Percentiles rank a stretch among this genome's conserved stretches.
Evolutionary conservation across 1,140 invertebrate genomes (phyloP).

Genomic region (Ceratosolen fusciceps): DNA sequence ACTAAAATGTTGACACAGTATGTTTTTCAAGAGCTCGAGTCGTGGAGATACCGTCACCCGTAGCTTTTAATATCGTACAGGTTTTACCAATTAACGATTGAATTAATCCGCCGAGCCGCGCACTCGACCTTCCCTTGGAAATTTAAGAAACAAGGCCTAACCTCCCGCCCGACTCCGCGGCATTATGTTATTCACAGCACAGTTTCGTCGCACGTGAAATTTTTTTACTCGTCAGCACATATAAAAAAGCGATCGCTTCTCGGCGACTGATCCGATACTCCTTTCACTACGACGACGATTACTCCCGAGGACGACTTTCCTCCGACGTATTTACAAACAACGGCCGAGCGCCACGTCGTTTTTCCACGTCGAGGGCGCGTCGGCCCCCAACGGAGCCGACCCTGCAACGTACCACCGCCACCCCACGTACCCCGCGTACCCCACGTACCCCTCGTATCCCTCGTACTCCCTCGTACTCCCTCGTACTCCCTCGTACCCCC

Average conservation of each 20-base stretch:
- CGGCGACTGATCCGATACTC: not conserved
- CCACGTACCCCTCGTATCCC: too few relatives aligned
- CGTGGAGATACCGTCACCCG: not conserved
- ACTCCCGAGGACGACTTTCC: too few relatives aligned
- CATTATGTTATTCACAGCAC: not conserved
- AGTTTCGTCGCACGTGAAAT: not conserved
- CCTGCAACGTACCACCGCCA: too few relatives aligned
- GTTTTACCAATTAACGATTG: not conserved
- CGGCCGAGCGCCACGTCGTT: too few relatives aligned
- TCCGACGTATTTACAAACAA: too few relatives aligned
- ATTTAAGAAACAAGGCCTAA: not conserved
- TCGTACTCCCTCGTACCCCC: too few relatives aligned
- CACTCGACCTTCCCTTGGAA: not conserved
- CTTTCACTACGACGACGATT: not conserved
- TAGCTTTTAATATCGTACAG: not conserved
- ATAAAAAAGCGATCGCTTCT: not conserved
- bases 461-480: too few relatives aligned
- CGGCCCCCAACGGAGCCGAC: too few relatives aligned
- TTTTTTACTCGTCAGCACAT: not conserved
- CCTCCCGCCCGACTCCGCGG: not conserved
- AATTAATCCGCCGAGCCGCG: too few relatives aligned
- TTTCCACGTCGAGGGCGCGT: too few relatives aligned
- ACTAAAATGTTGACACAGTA: not conserved
- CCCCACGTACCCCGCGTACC: too few relatives aligned
- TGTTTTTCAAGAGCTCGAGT: not conserved